Conservation (phyloP, 1,140 invertebrate genomes). For the Drosophila sucinea region DNA sequence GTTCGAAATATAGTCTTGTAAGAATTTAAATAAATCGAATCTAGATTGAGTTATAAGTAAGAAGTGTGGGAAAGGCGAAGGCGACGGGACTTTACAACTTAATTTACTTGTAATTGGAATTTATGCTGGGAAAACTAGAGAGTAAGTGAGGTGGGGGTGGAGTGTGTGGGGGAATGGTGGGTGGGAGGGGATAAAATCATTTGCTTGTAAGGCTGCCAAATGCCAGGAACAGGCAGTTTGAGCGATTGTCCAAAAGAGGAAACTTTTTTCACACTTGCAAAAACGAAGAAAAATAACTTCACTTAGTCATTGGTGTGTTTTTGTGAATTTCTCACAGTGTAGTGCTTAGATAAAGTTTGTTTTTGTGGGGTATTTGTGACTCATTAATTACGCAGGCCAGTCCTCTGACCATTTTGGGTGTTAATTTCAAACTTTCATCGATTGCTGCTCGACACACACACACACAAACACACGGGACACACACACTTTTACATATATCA, state of each 20-base stretch:
- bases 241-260: conserved; percentile 60
- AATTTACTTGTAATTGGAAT: conserved; percentile 40
- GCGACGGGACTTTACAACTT: conserved; percentile 30
- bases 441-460: conserved; percentile 38
- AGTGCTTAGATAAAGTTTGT: conserved; percentile 58
- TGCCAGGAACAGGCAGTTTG: conserved; percentile 52
- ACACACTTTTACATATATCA: conserved; percentile 34
- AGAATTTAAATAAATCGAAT: conserved; percentile 59
- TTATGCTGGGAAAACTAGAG: conserved; percentile 34
- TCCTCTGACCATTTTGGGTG: conserved; percentile 57
- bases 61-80: conserved; percentile 35
- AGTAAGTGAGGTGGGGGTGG: neutral
- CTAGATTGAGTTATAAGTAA: conserved; percentile 38
- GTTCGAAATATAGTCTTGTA: conserved; percentile 4
- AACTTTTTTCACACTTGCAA: conserved; percentile 51
- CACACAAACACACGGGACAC: conserved; percentile 30
- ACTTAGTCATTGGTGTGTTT: neutral
- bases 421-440: conserved; percentile 81
- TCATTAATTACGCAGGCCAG: conserved; percentile 74
- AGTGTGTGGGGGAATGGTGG: conserved; percentile 11
- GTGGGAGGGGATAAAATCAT: conserved; percentile 61
- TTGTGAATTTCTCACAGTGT: conserved; percentile 13
- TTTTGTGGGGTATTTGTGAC: conserved; percentile 59
- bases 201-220: conserved; percentile 71
- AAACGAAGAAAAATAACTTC: neutral